Evolutionary conservation across 2,113 vertebrate genomes (phyloP), one percentile per base, ranked within the genome.

Genomic region (Sigmodon hispidus): DNA sequence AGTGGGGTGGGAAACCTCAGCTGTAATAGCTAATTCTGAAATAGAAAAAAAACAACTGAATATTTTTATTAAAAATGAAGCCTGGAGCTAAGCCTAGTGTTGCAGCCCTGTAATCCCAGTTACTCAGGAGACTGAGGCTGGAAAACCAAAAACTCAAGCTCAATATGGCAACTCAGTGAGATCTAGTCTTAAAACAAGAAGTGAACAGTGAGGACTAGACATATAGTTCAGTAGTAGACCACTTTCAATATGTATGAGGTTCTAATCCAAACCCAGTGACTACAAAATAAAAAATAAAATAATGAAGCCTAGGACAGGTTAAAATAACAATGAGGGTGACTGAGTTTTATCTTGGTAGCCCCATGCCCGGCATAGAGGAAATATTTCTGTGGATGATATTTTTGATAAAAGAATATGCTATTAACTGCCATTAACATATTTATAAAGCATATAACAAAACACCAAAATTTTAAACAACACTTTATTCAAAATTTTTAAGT

Each of bases 401-500:
- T 95, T 92, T 50, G 91, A 70, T 84, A 63, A 90, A 10, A 59
- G 4, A 3, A 36, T 73, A 16, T 67, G 40, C 77, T 45, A 45
- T 80, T 69, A 52, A 50, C 26, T 15, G 79, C n/a, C 55, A 83
- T 12, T 65, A 24, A 21, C 69, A 81, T 80, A 88, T n/a, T 93
- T 77, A 65, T 65, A 31, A 95, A 75, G 21, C 48, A 88, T 83
- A 72, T 70, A 61, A 86, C 1, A 90, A 93, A 93, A 83, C 3
- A 57, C 16, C 15, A 45, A 67, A 96, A 83, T 48, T 1, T 31
- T 15, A 94, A 97, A 67, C 26, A 89, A 5, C 4, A 19, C 13
- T 95, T 48, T 26, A 63, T 87, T 96, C 48, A 75, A 80, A 45
- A 6, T 63, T 97, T 83, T 94, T 59, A 85, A 36, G 45, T 86